These are phyloP conservation scores for Mantis religiosa DNA, from an alignment of 2,888 invertebrate genomes.

Conservation along the genomic window DNA sequence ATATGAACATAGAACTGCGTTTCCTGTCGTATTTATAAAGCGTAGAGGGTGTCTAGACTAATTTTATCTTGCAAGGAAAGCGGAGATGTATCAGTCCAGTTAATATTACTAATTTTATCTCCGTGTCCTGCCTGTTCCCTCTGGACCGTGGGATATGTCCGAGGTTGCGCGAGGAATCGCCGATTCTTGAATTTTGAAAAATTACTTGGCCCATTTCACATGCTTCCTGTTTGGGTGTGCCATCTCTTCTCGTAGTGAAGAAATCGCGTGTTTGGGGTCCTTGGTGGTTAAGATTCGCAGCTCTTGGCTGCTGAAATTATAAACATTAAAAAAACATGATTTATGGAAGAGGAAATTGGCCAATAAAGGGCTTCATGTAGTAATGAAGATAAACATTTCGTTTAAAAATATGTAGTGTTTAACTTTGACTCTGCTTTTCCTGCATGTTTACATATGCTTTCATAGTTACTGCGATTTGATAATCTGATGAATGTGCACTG, in stretches of 20 bases:
- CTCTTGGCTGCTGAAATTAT: too few species aligned
- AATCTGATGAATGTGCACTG: too few species aligned
- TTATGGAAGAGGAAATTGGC: too few species aligned
- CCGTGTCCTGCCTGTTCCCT: neutral
- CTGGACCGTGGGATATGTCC: neutral
- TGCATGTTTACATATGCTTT: too few species aligned
- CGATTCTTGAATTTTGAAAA: neutral
- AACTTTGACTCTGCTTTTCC: too few species aligned
- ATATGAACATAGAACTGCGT: neutral
- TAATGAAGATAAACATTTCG: too few species aligned
- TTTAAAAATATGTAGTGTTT: too few species aligned
- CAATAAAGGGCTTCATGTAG: too few species aligned
- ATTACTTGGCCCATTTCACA: neutral
- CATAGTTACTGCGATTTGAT: too few species aligned
- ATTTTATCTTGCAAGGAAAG: neutral
- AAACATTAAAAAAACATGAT: too few species aligned
- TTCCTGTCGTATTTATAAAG: neutral
- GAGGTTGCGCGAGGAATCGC: neutral
- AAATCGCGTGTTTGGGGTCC: neutral
- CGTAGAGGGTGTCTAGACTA: neutral
- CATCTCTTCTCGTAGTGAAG: neutral
- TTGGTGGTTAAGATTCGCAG: too few species aligned
- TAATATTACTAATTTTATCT: neutral
- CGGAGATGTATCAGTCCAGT: neutral
- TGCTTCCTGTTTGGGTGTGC: neutral